Evolutionary conservation across 2,113 vertebrate genomes (phyloP).

Genomic region (Marcusenius ussheri): DNA sequence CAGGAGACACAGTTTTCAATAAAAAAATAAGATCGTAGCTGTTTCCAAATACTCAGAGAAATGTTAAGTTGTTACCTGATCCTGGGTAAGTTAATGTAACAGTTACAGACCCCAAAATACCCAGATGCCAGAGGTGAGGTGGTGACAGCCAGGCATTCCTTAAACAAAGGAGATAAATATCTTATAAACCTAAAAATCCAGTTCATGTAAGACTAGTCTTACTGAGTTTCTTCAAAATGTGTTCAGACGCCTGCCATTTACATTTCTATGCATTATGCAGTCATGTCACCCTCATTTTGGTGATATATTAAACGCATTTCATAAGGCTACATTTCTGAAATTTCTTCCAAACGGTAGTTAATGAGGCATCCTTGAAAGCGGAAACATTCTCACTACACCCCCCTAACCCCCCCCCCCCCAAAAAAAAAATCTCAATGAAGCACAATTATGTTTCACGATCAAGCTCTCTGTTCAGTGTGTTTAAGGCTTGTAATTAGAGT

Average conservation of each 20-base stretch:
- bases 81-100: neutral
- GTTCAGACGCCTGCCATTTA: neutral
- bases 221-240: neutral
- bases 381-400: constrained; percentile 34
- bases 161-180: neutral
- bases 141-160: neutral
- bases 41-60: neutral
- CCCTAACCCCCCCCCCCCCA: neutral
- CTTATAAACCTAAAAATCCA: neutral
- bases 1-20: neutral
- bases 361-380: constrained; percentile 44
- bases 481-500: constrained; percentile 21
- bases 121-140: neutral
- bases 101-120: neutral
- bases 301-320: neutral
- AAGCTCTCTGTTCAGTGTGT: constrained; percentile 26
- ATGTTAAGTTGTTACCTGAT: neutral
- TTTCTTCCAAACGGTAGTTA: constrained; percentile 4
- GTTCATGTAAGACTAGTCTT: neutral
- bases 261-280: neutral
- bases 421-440: neutral
- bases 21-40: neutral
- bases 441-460: neutral
- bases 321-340: constrained; percentile 13
- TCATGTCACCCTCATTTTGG: neutral